phyloP scores from a whole-genome alignment of 1,140 invertebrate genomes.

The Trissolcus basalis region DNA sequence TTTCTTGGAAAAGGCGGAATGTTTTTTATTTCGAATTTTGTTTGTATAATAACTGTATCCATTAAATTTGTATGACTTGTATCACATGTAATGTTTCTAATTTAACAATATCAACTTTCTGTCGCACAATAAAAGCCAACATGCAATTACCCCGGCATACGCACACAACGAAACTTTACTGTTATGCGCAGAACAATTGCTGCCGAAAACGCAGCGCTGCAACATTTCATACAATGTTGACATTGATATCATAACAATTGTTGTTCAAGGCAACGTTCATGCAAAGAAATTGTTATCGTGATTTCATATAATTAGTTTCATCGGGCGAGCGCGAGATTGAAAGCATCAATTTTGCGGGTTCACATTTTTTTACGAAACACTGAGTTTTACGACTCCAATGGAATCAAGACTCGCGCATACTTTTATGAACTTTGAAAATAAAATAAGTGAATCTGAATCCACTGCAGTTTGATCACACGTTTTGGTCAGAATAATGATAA shows the following conservation, averaged over 20 bases:
- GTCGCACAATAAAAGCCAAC: conserved; percentile 52
- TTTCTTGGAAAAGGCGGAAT: too few species aligned
- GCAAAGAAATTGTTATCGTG: conserved; percentile 14
- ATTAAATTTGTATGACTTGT: conserved; percentile 41
- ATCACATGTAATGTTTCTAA: conserved; percentile 46
- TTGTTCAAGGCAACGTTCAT: conserved; percentile 19
- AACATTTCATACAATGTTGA: conserved; percentile 39
- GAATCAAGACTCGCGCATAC: neutral
- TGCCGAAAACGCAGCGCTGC: conserved; percentile 3
- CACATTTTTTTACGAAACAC: neutral
- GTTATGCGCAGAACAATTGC: conserved; percentile 28
- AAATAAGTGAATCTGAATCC: neutral
- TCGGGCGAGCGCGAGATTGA: neutral
- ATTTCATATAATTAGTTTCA: conserved; percentile 27
- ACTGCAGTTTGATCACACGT: neutral
- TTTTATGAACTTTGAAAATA: neutral
- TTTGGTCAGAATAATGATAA: neutral
- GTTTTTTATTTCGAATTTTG: conserved; percentile 34
- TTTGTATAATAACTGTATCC: conserved; percentile 28
- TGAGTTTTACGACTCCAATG: neutral
- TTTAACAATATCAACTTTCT: conserved; percentile 53
- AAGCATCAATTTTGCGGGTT: neutral
- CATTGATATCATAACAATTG: conserved; percentile 42
- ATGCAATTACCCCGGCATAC: conserved; percentile 44
- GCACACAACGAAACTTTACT: conserved; percentile 37